Evolutionary conservation across 2,888 invertebrate species (phyloP), one percentile per base, ranked within the genome.

Genomic region (Galerucella nymphaeae): DNA sequence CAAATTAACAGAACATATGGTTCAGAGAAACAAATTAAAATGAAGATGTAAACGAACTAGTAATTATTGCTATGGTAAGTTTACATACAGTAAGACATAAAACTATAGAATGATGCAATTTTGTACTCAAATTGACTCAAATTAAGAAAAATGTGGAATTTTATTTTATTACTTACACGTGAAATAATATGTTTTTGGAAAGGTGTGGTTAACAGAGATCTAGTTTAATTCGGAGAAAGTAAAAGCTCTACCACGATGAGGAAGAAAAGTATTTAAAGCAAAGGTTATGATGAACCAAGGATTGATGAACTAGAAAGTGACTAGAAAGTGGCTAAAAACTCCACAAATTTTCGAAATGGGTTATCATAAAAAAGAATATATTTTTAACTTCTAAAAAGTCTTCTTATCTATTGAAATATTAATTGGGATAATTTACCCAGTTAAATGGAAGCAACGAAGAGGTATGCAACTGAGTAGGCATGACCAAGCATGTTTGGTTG

Each of bases 31-130:
- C 48, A 48, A n/a, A n/a, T 14, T 6, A 14, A 48, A 48, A 48
- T 5, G 8, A 48, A n/a, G n/a, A 48, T 48, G 14, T 45, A 14
- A 45, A 45, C 45, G 14, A 45, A 45, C 14, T 45, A 45, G 45
- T 4, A 45, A 14, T 45, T 11, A 14, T 14, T 45, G 11, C 45
- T 1, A 30, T 30, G 6, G 30, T 30, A 30, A 30, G 8, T 30
- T 30, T 8, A 30, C 30, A 30, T 30, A 5, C 6, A 30, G 8
- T 30, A 30, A 30, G 6, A 8, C 5, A 30, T 30, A 30, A 4
- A n/a, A 45, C 14, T 45, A 13, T 30, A 13, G 53, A 55, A 38
- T 65, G 65, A 55, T 53, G 65, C 65, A 65, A 65, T 65, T 38
- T 55, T 53, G 30, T 65, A 65, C 10, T 2, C 10, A 18, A 16